phyloP scores from a whole-genome alignment of 30 jellyfish, hydroid and myxozoan genomes.

The Chironex yamaguchii region DNA sequence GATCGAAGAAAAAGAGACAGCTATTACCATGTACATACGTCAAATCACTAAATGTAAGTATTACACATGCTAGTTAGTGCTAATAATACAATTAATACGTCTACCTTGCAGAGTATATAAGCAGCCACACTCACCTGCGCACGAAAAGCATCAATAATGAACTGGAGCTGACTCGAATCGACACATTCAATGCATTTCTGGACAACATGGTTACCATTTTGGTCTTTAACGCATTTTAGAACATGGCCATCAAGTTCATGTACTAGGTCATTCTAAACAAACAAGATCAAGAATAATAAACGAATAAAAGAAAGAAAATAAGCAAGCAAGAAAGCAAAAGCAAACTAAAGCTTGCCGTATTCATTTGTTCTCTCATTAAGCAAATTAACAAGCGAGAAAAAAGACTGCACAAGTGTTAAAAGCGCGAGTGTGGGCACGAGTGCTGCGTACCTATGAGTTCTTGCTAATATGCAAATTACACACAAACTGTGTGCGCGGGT shows the following conservation, averaged over 20 bases:
- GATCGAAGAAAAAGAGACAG: background rate
- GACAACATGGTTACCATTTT: conserved; percentile 99
- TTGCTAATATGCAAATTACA: too few relatives aligned
- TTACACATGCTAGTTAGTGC: background rate
- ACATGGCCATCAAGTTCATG: conserved; percentile 99
- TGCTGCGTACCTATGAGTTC: too few relatives aligned
- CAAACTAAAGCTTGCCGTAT: too few relatives aligned
- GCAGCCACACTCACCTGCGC: conserved; percentile 90
- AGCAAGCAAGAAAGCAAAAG: too few relatives aligned
- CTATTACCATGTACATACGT: too few relatives aligned
- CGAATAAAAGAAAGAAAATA: too few relatives aligned
- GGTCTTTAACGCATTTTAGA: conserved; percentile 98
- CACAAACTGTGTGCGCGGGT: too few relatives aligned
- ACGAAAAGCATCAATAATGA: conserved; percentile 92
- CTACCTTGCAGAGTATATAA: background rate
- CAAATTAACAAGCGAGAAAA: too few relatives aligned
- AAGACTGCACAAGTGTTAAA: too few relatives aligned
- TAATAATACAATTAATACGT: background rate
- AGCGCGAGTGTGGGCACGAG: too few relatives aligned
- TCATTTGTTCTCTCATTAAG: too few relatives aligned
- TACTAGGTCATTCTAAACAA: conserved; percentile 86
- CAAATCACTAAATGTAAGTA: background rate
- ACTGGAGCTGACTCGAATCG: conserved; percentile 90
- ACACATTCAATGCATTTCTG: conserved; percentile 99
- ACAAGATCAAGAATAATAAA: background rate